Percentiles rank a stretch among this genome's conserved stretches.
phyloP scores from a whole-genome alignment of 1,140 invertebrate genomes.

The Leptopilina clavipes region DNA sequence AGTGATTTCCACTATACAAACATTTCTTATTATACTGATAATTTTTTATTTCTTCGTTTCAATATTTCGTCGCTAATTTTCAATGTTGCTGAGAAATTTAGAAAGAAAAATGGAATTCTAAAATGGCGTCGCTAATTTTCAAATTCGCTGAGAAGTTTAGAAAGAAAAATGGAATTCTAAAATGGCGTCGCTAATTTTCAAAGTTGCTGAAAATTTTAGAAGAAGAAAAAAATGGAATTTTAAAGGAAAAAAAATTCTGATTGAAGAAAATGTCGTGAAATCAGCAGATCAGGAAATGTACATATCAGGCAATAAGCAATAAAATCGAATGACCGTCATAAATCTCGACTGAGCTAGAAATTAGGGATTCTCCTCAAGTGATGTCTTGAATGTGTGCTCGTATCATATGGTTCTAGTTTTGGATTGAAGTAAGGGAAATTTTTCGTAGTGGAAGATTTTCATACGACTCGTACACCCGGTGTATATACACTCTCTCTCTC shows the following conservation, averaged over 20 bases:
- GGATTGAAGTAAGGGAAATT: not conserved
- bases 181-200: no score
- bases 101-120: no score
- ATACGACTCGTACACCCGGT: constrained; percentile 43
- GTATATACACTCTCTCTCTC: not conserved
- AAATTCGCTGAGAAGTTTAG: no score
- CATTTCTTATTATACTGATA: no score
- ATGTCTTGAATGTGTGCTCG: not conserved
- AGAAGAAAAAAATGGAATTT: not conserved
- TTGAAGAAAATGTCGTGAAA: not conserved
- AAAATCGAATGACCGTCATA: constrained; percentile 60
- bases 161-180: no score
- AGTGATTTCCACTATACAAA: no score
- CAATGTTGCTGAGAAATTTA: no score
- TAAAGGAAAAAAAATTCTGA: not conserved
- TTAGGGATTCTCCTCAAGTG: constrained; percentile 17
- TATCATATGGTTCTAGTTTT: constrained; percentile 27
- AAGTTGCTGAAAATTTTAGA: no score
- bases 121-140: no score
- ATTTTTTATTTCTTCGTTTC: no score
- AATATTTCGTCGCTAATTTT: no score
- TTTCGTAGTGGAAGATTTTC: not conserved
- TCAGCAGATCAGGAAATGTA: not conserved
- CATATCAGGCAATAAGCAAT: constrained; percentile 56
- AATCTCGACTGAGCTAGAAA: constrained; percentile 51